Evolutionary conservation across 2,113 vertebrate genomes (phyloP), one percentile per base, ranked within the genome.

Genomic region (Anguilla japonica): DNA sequence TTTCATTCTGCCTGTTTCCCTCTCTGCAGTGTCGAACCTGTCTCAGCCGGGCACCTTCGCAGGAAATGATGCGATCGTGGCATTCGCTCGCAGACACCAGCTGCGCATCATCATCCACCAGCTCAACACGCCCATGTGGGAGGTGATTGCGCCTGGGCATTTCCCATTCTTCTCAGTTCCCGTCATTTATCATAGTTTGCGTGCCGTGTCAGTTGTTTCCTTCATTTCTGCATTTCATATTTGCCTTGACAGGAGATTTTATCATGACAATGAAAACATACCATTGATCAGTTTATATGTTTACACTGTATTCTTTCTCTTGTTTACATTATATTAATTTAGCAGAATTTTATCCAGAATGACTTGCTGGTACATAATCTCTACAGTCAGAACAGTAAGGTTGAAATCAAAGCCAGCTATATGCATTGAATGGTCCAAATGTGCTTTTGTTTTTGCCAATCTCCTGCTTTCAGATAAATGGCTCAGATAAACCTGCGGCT

Each of bases 51-150:
- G 98, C 78, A 99, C 97, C 1, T 99, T 99, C 93, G 98, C 98
- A 87, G 98, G 98, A 86, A 99, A 99, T 0, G 98, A 99, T 85
- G 98, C 98, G 16, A 99, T 99, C 0, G 98, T 99, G 91, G 97
- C 98, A 22, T 99, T 99, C 93, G 98, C 98, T 88, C 97, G 97
- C 92, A 97, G 97, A 93, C 96, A 99, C 91, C 97, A 99, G 60
- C 91, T 99, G 79, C 98, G 97, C 85, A 97, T 99, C 84, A 97
- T 99, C 90, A 99, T 99, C 91, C 98, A 99, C 95, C 98, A 99
- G 90, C 94, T 97, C 60, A 98, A 99, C 87, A 93, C 98, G 46
- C 97, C 97, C 0, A 93, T 99, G 86, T 99, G 98, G 98, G 97
- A 99, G 98, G 98, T 99, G 94, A 94, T 94, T 15, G 79, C 41